Conservation (phyloP, 2,797 vertebrate species). For the Anolis apletophallus region DNA sequence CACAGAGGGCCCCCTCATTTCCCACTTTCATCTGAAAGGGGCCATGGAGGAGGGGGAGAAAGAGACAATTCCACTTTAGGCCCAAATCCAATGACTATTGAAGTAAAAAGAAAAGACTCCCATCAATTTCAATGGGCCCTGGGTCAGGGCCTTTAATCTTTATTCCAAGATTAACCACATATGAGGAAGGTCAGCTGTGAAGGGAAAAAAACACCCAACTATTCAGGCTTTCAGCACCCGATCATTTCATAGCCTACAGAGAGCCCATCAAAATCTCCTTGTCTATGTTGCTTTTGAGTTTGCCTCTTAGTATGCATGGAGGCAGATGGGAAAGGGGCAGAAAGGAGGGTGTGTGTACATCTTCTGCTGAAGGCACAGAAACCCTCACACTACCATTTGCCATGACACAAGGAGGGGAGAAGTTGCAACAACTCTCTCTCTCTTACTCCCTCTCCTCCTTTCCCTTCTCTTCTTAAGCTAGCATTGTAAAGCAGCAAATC, state of each 20-base stretch:
- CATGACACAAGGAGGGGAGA: slow-evolving; percentile 41
- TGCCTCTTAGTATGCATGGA: not conserved
- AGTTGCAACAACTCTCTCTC: slow-evolving; percentile 22
- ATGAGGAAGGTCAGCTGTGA: slow-evolving; percentile 56
- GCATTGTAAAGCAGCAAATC: slow-evolving; percentile 27
- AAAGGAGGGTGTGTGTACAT: slow-evolving; percentile 24
- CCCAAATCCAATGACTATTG: slow-evolving; percentile 52
- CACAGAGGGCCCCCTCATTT: slow-evolving; percentile 74
- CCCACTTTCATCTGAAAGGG: slow-evolving; percentile 67
- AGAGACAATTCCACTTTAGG: slow-evolving; percentile 57
- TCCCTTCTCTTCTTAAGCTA: slow-evolving; percentile 31
- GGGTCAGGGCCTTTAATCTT: slow-evolving; percentile 57
- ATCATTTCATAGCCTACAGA: slow-evolving; percentile 57
- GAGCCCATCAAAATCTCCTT: slow-evolving; percentile 60
- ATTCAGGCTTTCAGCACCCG: slow-evolving; percentile 65
- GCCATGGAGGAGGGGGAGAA: slow-evolving; percentile 60
- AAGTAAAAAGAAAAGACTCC: slow-evolving; percentile 49
- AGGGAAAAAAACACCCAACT: slow-evolving; percentile 40
- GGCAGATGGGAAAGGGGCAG: slow-evolving; percentile 22
- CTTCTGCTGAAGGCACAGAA: not conserved
- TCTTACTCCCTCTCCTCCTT: not conserved
- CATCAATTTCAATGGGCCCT: slow-evolving; percentile 51
- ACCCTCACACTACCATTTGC: slow-evolving; percentile 44
- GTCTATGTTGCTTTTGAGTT: slow-evolving; percentile 46
- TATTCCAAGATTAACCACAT: slow-evolving; percentile 65